Evolutionary conservation across 2,888 invertebrate genomes (phyloP).

Genomic region (Coenonympha arcania): DNA sequence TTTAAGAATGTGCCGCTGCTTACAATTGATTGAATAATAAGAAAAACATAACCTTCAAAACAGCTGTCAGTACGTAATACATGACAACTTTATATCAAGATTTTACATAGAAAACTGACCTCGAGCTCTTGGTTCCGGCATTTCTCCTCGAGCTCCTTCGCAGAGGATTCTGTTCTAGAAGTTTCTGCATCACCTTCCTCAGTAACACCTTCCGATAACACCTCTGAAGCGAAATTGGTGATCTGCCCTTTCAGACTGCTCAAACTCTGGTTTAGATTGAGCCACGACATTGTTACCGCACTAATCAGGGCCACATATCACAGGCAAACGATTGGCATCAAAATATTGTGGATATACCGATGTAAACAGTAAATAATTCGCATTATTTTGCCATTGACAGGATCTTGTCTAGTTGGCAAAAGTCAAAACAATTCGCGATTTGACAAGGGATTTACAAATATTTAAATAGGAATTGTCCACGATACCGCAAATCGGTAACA

Average conservation of each 20-base stretch:
- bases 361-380: constrained; percentile 64
- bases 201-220: constrained; percentile 82
- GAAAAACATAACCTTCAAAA: constrained; percentile 63
- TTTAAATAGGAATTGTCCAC: not conserved
- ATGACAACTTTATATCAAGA: not conserved
- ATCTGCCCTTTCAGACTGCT: constrained; percentile 89
- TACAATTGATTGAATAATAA: constrained; percentile 32
- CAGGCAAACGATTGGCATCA: constrained; percentile 33
- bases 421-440: constrained; percentile 64
- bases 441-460: constrained; percentile 10
- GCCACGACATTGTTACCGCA: constrained; percentile 76
- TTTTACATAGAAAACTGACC: constrained; percentile 48
- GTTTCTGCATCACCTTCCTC: constrained; percentile 53
- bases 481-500: too few species aligned
- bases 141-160: constrained; percentile 71
- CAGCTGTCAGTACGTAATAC: constrained; percentile 23
- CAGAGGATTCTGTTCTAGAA: constrained; percentile 38
- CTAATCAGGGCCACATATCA: constrained; percentile 49
- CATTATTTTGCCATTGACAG: constrained; percentile 69
- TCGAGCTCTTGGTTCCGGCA: constrained; percentile 76
- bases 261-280: constrained; percentile 78
- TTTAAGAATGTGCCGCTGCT: not conserved
- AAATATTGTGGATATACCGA: constrained; percentile 38
- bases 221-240: constrained; percentile 90
- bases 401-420: constrained; percentile 72